Evolutionary conservation across 1,140 invertebrate species (phyloP), one percentile per base, ranked within the genome.

Genomic region (Amyelois transitella): DNA sequence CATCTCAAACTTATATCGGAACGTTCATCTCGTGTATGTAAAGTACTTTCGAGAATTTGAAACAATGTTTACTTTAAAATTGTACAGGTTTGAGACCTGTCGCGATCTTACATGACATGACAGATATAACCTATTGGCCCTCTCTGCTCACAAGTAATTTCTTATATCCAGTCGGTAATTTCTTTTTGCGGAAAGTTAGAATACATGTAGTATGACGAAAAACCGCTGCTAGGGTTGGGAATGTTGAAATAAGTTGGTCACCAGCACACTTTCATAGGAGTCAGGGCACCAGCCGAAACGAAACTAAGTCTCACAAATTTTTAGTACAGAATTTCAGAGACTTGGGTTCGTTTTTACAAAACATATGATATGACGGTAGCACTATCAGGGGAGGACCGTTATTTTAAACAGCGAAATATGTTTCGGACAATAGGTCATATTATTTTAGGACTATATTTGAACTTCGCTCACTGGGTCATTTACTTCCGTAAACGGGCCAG

Each of bases 1-100:
- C 12, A 24, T 22, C 48, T 53, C 53, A 53, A 55, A 25, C 53
- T 43, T 44, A 28, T 8, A 28, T 28, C 7, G 25, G n/a, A 2
- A 32, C n/a, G n/a, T n/a, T 32, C 25, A 14, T 38, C n/a, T 38
- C 12, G n/a, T 14, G 12, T 38, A 14, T 38, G 32, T 38, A 38
- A 38, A 38, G n/a, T 38, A 38, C 32, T 1, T 38, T 8, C 12
- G 32, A 38, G 32, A 38, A 14, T 12, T 14, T 38, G 4, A 6
- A 32, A 32, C 32, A 14, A 14, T n/a, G 1, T 38, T 38, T 1
- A 1, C 1, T 8, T 38, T 14, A 8, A 8, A 14, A 38, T 38
- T 8, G 25, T 14, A 14, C n/a, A 14, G 12, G 12, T 14, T 14
- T 38, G 32, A 12, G 12, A 38, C n/a, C 32, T 38, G 32, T 8